Evolutionary conservation across 2,888 invertebrate species (phyloP), one percentile per base, ranked within the genome.

Genomic region (Agrochola lychnidis): DNA sequence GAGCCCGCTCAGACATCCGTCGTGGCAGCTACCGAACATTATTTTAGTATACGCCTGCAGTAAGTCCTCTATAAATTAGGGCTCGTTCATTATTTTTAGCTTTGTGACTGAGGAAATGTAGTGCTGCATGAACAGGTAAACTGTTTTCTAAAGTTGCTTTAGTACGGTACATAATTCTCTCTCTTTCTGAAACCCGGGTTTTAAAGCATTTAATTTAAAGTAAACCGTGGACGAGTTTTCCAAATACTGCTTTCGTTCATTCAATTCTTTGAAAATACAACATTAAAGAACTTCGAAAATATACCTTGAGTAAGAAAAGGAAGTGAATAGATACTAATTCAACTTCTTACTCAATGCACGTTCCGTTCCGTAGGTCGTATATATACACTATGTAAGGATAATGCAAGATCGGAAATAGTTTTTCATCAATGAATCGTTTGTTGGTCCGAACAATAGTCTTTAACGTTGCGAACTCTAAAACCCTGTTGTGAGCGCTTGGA

Each of bases 401-500:
- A 81, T 70, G 36, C 78, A 66, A 87, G 84, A 86, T 83, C 85
- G 83, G 83, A 86, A 83, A 83, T 79, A 83, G 76, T 84, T 84
- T 86, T 86, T 84, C 83, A 86, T 86, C 88, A 88, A 86, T 85
- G 81, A 85, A 80, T 71, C 84, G 79, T 85, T 88, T 90, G 86
- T 90, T 90, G 87, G 84, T 87, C 81, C 82, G 82, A 88, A 91
- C 90, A 90, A 92, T 89, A 89, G 87, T 90, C 86, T 90, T 89
- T 89, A 90, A 86, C 88, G 86, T 89, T 84, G 76, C 87, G 80
- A 87, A 87, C 82, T 88, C 85, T 87, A 83, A 89, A 88, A 92
- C 87, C 87, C 89, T 88, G 91, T 92, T 93, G 92, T 93, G 89
- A 89, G 90, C 89, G 89, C 88, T 82, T 76, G 84, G 88, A 91